Percentiles rank a stretch among this genome's conserved stretches.
Evolutionary conservation across 2,113 vertebrate species (phyloP).

Genomic region (Phoxinus phoxinus): DNA sequence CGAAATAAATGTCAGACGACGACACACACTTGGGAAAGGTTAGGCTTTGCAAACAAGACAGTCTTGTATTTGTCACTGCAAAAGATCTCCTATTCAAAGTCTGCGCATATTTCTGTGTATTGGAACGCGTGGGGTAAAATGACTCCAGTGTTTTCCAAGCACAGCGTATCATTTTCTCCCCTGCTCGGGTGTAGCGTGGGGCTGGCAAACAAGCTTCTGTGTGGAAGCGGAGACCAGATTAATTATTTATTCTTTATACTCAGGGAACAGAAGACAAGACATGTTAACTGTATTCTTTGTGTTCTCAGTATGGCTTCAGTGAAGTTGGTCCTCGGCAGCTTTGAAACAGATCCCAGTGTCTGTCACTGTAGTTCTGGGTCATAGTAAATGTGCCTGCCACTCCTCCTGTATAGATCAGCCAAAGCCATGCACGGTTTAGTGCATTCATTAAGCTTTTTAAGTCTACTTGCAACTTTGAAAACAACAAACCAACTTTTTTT

Average conservation of each 20-base stretch:
- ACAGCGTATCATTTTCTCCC: conserved; percentile 67
- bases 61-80: conserved; percentile 44
- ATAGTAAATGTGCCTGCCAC: neutral
- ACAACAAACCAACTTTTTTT: neutral
- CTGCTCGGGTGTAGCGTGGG: conserved; percentile 63
- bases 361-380: neutral
- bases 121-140: conserved; percentile 67
- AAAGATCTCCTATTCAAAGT: conserved; percentile 32
- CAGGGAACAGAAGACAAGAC: conserved; percentile 47
- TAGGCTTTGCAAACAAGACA: conserved; percentile 36
- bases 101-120: conserved; percentile 57
- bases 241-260: conserved; percentile 74
- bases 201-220: conserved; percentile 70
- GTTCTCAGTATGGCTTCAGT: neutral
- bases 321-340: conserved; percentile 1
- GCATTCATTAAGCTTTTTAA: neutral
- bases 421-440: conserved; percentile 10
- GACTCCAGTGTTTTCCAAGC: conserved; percentile 72
- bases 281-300: conserved; percentile 54
- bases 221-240: conserved; percentile 69
- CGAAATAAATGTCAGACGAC: neutral
- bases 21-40: conserved; percentile 22
- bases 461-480: neutral
- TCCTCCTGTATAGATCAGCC: conserved; percentile 11
- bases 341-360: conserved; percentile 33